A percentile compares a stretch with the other conserved stretches of the same genome.
These are phyloP conservation scores for Coenobita brevimanus DNA, from an alignment of 1,140 invertebrate species.

Conservation along the genomic window DNA sequence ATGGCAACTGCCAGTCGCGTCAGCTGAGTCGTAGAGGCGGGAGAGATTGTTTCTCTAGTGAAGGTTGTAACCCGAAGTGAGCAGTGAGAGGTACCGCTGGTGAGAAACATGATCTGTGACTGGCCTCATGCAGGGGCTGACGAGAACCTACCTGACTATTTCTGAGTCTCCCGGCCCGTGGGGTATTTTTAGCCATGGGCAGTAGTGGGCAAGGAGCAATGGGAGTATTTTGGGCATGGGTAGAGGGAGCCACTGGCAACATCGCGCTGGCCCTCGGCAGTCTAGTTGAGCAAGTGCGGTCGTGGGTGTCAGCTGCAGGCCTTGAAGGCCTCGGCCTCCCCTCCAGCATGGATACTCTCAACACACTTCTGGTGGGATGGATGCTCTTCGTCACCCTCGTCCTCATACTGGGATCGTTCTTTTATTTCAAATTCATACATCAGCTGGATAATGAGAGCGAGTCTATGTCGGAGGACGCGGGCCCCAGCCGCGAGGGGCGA, in stretches of 20 bases:
- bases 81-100: neutral
- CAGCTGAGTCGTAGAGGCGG: conserved; percentile 22
- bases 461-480: neutral
- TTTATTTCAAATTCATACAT: conserved; percentile 57
- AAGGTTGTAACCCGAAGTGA: neutral
- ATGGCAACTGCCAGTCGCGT: conserved; percentile 57
- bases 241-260: conserved; percentile 61
- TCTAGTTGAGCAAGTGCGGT: conserved; percentile 63
- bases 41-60: neutral
- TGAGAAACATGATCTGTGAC: conserved; percentile 64
- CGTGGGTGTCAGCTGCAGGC: conserved; percentile 47
- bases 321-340: conserved; percentile 35
- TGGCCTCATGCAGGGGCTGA: conserved; percentile 55
- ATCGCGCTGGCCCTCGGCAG: conserved; percentile 46
- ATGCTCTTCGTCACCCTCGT: conserved; percentile 53
- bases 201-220: conserved; percentile 56
- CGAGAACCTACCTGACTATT: conserved; percentile 63
- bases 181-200: conserved; percentile 59
- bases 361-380: conserved; percentile 62
- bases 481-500: neutral
- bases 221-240: conserved; percentile 63
- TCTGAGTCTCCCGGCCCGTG: conserved; percentile 51
- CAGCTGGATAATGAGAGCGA: conserved; percentile 6
- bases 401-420: conserved; percentile 42
- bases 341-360: conserved; percentile 60